Base-by-base conservation (phyloP, 1,140 invertebrate genomes). In the Eumeta japonica region DNA sequence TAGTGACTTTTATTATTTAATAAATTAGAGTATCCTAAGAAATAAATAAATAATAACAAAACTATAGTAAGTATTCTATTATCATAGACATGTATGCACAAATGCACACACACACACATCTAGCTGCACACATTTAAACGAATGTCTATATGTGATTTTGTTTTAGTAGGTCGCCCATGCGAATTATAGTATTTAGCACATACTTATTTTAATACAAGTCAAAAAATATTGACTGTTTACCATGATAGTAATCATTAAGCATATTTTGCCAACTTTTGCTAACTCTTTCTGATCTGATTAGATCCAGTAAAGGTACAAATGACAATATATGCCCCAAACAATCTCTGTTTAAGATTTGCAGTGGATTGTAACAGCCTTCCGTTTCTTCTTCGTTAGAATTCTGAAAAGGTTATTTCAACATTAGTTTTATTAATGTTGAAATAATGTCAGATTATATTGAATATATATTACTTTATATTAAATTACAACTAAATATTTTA, bases 261-360 rank as follows among this genome's bases (percentile, higher is more conserved):
- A 67, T 50, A 17, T 33, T 56, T 31, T 66, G 65, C 70, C 70
- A 74, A 29, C 42, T 39, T 43, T 64, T 71, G 32, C 63, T 71
- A 30, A 70, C 66, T 40, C 63, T 50, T 32, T 74, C 66, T 1
- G 66, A 64, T 30, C 52, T 34, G 16, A 74, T 70, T 3, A 74
- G 43, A 41, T 74, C 65, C 48, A 42, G 46, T 2, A 74, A 52
- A 20, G 66, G 55, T 14, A 74, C 39, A 46, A 56, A 72, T 3
- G 41, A 43, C 17, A 71, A 42, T 20, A 74, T 53, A 14, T 67
- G 62, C 27, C 44, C 46, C 35, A 70, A 37, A 37, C 70, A 74
- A 49, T 74, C 70, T 9, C 38, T 53, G 41, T 74, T 71, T n/a
- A 74, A 49, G 28, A 74, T 46, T 43, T 73, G 58, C 20, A 73